Conservation (phyloP, 2,113 vertebrate species). For the Gopherus flavomarginatus region DNA sequence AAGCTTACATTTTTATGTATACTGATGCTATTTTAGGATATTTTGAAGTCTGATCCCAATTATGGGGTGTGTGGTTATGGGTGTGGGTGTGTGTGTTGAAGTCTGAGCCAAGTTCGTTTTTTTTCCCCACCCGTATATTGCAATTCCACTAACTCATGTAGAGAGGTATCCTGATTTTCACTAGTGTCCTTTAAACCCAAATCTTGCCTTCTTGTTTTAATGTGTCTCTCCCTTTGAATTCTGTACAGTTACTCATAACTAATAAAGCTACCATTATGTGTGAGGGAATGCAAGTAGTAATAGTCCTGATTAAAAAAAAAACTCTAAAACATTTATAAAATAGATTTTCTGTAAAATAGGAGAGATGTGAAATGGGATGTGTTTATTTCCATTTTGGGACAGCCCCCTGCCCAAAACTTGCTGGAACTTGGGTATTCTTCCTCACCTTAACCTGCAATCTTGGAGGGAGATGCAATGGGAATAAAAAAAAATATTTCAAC, state of each 20-base stretch:
- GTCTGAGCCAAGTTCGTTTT: neutral
- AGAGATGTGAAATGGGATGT: neutral
- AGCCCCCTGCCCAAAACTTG: neutral
- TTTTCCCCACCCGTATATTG: neutral
- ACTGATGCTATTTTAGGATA: neutral
- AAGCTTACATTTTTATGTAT: neutral
- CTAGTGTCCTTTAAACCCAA: neutral
- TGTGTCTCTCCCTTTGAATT: neutral
- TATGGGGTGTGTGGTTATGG: neutral
- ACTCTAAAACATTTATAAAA: neutral
- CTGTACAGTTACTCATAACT: neutral
- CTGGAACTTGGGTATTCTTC: neutral
- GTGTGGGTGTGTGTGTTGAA: neutral
- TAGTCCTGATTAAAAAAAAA: neutral
- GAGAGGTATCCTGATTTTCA: neutral
- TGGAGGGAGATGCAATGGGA: neutral
- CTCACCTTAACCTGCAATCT: neutral
- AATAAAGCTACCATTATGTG: neutral
- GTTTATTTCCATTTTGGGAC: neutral
- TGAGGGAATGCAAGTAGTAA: neutral
- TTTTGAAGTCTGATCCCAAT: neutral
- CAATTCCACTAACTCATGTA: neutral
- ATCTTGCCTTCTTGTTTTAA: neutral
- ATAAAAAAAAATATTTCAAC: neutral
- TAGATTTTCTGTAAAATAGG: neutral